Evolutionary conservation across 2,888 invertebrate genomes (phyloP), one percentile per base, ranked within the genome.

Genomic region (Leptinotarsa rubiginosa): DNA sequence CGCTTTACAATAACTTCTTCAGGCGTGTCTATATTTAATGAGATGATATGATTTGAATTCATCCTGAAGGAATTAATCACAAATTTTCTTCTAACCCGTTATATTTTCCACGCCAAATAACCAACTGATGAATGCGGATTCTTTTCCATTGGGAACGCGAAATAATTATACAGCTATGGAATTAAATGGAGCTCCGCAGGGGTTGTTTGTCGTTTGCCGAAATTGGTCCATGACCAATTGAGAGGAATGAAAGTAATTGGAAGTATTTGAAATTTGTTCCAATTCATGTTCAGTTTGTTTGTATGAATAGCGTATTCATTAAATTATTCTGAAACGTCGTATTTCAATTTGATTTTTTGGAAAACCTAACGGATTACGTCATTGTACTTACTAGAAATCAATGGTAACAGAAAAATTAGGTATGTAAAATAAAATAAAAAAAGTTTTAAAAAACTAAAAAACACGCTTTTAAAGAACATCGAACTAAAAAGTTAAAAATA

Each of bases 161-260:
- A 41, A 41, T 62, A 62, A 62, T 62, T 62, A 62, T 62, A 62
- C 41, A 41, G 25, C 62, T 62, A 62, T 62, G n/a, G 62, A 62
- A 62, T 62, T 62, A 62, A 62, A 62, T 62, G 62, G 31, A 62
- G n/a, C 41, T 62, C 62, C 16, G 41, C 62, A 62, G 62, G 62
- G 62, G 62, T 62, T 62, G 62, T 62, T 62, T 62, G 62, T 41
- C 62, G 62, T 31, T 62, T 41, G 25, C 3, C 62, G 41, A 62
- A 62, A 62, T 62, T 62, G 41, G 41, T 62, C 12, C 62, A 31
- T 16, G 31, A 62, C 41, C 62, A 62, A 62, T 62, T 62, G 62
- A 41, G 62, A 41, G 62, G 62, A 62, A 62, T 62, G 41, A 62
- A 41, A n/a, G n/a, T 62, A 62, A 62, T 62, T 62, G 62, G 62